phyloP scores from a whole-genome alignment of 1,140 invertebrate species.

The Formica selysi region DNA sequence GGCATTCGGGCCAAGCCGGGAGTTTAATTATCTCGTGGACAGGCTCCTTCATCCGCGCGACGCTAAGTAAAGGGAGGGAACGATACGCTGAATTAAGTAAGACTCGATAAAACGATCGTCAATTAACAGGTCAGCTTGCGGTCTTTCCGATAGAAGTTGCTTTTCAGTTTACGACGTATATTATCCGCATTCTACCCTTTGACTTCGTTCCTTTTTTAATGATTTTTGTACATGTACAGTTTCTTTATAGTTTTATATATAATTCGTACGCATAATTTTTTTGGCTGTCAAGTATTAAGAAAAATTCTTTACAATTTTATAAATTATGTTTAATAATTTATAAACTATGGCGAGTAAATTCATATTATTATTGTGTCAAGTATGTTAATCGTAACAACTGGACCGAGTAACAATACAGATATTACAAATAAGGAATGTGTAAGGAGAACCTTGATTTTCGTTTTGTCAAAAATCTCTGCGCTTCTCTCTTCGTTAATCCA shows the following conservation, averaged over 20 bases:
- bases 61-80: conserved; percentile 70
- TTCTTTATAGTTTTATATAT: not conserved
- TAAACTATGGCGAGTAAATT: not conserved
- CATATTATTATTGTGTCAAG: not conserved
- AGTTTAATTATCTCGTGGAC: conserved; percentile 81
- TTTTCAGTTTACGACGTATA: conserved; percentile 60
- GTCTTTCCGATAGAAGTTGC: conserved; percentile 24
- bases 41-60: conserved; percentile 17
- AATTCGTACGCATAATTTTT: too few species aligned
- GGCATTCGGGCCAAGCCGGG: conserved; percentile 78
- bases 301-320: too few species aligned
- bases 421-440: not conserved
- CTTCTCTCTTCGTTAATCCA: conserved; percentile 57
- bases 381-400: not conserved
- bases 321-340: not conserved
- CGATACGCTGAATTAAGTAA: conserved; percentile 79
- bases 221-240: not conserved
- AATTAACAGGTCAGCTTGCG: conserved; percentile 72
- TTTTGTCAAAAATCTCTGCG: not conserved
- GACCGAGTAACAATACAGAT: not conserved
- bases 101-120: conserved; percentile 75
- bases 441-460: not conserved
- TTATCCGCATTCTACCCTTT: not conserved
- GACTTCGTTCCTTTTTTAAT: not conserved
- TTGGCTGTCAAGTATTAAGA: too few species aligned